Base-by-base conservation (phyloP, 2,888 invertebrate species). In the Ceriagrion tenellum region DNA sequence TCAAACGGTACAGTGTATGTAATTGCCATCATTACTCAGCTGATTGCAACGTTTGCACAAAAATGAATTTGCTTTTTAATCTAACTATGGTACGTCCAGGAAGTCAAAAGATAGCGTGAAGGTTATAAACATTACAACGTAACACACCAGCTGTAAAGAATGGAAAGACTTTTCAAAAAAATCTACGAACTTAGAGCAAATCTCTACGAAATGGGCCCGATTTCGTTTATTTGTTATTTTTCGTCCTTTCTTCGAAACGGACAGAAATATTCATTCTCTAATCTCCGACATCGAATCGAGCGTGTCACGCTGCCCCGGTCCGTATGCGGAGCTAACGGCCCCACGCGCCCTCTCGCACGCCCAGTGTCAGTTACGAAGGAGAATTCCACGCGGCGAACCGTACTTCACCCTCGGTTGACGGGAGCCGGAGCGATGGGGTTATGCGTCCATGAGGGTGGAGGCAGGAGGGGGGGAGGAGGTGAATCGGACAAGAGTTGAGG, bases 331-430 rank as follows among this genome's bases (percentile, higher is more conserved):
- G 30, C 81, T 81, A 81, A 81, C 81, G 35, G 16, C 35, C 81
- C 35, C n/a, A 12, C 12, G 59, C n/a, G 8, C 81, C 16, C 12
- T 30, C 59, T 16, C 30, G 35, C n/a, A 35, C 10, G 35, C 30
- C 18, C 30, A 13, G 26, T 35, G 13, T 81, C 81, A 81, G 0
- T 81, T 13, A 35, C 81, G 81, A 18, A 30, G 81, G 35, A 81
- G 47, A 47, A 8, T 47, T 47, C 18, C 35, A 30, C 16, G 35
- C 26, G 10, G 81, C 91, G 40, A 55, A 74, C 13, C 26, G 35
- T 91, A 69, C 93, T 69, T 93, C 63, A 93, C 47, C 40, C 47
- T 69, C 4, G 93, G 56, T 40, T 63, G 35, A 40, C 30, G 23
- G 59, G 63, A 59, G 35, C 35, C 40, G 10, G 90, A 35, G 35